Evolutionary conservation across 1,140 invertebrate genomes (phyloP), one percentile per base, ranked within the genome.

Genomic region (Drosophila pectinifera): DNA sequence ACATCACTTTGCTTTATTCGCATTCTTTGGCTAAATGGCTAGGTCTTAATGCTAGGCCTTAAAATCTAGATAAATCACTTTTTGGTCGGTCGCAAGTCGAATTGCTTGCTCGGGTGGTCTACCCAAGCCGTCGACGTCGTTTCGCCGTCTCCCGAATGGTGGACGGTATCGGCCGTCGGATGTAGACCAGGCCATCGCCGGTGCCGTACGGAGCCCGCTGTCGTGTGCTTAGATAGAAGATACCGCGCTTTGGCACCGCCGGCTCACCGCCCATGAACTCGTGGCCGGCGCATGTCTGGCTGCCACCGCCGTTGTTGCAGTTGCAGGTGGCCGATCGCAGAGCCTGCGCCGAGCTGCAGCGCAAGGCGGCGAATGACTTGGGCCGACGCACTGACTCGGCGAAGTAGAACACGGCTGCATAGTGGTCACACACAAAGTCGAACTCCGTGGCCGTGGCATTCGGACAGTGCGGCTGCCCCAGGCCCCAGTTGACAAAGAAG

Each of bases 401-500:
- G 55, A 91, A 92, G 53, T 90, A 92, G 72, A 81, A 91, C 46
- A 91, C 57, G 42, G 91, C 56, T 11, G 90, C 76, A 49, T 86
- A 91, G 46, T 92, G 91, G 70, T 91, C 91, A 24, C 91, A 92
- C 38, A 68, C 72, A 51, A 91, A 70, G 73, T 91, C 91, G 46
- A 92, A 86, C 45, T 91, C 90, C 8, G 84, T 78, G 31, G 84
- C 88, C 8, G 91, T 91, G 51, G 83, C 84, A 63, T 92, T 91
- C 22, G 91, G 91, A 74, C 96, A 97, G 4, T 96, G 96, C 11
- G 95, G 94, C 86, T 97, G 96, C 0, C 92, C 80, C 4, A 88
- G 91, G 5, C 95, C 95, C 36, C 95, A 95, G 91, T 96, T 96
- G 5, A 94, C 94, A 73, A 94, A 96, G 77, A 96, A 96, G 89